Evolutionary conservation across 2,888 invertebrate species (phyloP), one percentile per base, ranked within the genome.

Genomic region (Diplazon laetatorius): DNA sequence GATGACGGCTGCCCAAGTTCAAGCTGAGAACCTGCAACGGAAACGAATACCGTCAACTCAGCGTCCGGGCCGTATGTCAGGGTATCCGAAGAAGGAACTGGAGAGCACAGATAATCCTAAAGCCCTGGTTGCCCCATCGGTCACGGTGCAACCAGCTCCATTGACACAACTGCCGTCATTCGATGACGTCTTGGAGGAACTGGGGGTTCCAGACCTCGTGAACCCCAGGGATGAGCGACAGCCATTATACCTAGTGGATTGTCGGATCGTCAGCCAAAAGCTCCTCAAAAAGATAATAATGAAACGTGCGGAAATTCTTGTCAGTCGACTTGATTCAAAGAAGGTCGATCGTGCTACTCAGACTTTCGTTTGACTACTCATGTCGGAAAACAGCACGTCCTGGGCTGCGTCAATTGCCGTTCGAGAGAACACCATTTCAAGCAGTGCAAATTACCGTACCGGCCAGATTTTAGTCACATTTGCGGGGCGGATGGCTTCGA

Each of bases 401-500:
- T 57, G 0, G 68, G 71, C 0, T 71, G 74, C 10, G 57, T 70
- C 0, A 71, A 71, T 5, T 77, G 73, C 2, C 30, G 6, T 2
- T 30, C 25, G 63, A 9, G 10, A 5, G 52, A 37, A 14, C 70
- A 75, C 5, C 57, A 65, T 1, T 63, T 55, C 46, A 37, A n/a
- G 22, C 16, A 63, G 3, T 70, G 69, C 25, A 0, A 9, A 3
- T 20, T 73, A 0, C 74, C 62, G 8, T 69, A 46, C 20, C 42
- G 55, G 9, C 69, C 78, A 0, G 71, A 55, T 9, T 63, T 73
- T 44, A 65, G 57, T 25, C 37, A 35, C 3, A 42, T 63, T 20
- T 63, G 66, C 20, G 76, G 65, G 3, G 70, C 76, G 2, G 71
- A 71, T 3, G 71, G 70, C 1, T 60, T 66, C 10, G 77, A 73